Conservation (phyloP, 2,888 invertebrate species). For the Tortricodes alternella region DNA sequence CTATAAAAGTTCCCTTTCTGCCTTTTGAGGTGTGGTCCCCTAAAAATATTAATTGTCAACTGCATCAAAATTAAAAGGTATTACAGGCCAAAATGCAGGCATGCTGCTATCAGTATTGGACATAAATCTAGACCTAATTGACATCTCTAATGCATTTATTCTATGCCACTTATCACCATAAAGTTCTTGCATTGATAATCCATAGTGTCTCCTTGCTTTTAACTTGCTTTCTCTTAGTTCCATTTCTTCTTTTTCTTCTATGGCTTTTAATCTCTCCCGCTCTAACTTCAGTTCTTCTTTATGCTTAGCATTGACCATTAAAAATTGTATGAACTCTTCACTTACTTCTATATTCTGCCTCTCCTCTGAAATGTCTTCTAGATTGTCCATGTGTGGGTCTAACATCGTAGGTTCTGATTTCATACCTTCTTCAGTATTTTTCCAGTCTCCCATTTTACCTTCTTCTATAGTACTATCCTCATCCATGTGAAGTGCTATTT, state of each 20-base stretch:
- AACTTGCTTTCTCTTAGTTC: constrained; percentile 62
- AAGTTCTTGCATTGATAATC: constrained; percentile 50
- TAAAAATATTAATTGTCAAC: constrained; percentile 34
- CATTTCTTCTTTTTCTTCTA: constrained; percentile 43
- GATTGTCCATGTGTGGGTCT: constrained; percentile 35
- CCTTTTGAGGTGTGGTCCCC: no score
- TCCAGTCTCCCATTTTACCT: constrained; percentile 35
- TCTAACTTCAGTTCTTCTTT: constrained; percentile 62
- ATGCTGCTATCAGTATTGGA: constrained; percentile 82
- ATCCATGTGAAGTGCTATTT: not conserved
- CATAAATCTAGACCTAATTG: constrained; percentile 85
- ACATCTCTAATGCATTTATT: constrained; percentile 89
- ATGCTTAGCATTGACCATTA: constrained; percentile 83
- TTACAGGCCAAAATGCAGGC: constrained; percentile 88
- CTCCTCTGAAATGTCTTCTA: constrained; percentile 45
- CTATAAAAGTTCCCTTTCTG: no score
- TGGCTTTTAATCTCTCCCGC: constrained; percentile 49
- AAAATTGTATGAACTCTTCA: constrained; percentile 85
- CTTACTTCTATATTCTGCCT: constrained; percentile 77
- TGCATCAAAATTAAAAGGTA: constrained; percentile 82
- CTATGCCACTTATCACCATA: constrained; percentile 86
- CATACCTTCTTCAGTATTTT: constrained; percentile 41
- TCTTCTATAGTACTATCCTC: constrained; percentile 22
- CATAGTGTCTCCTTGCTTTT: constrained; percentile 39
- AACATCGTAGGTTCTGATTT: constrained; percentile 32